A percentile compares a stretch with the other conserved stretches of the same genome.
Conservation (phyloP, 2,888 invertebrate species). For the Platerodrilus igneus region DNA sequence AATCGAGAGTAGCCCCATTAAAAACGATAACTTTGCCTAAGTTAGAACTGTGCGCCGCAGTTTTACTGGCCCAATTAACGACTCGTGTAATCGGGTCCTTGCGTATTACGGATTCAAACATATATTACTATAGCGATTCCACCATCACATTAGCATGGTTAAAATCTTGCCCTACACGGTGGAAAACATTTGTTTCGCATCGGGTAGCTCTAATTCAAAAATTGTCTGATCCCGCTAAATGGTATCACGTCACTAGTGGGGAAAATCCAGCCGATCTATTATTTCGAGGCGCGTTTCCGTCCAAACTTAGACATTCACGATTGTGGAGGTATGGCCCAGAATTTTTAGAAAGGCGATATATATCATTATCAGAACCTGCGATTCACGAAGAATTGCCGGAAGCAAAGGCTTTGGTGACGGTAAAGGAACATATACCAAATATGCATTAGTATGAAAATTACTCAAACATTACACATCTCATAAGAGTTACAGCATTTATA, state of each 20-base stretch:
- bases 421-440: too few species aligned
- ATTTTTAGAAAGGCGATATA: too few species aligned
- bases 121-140: slow-evolving; percentile 14
- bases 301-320: not conserved
- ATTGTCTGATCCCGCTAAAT: slow-evolving; percentile 8
- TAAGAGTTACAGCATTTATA: slow-evolving; percentile 2
- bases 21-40: slow-evolving; percentile 1
- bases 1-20: slow-evolving; percentile 2
- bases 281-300: slow-evolving; percentile 5
- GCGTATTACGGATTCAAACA: slow-evolving; percentile 1
- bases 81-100: slow-evolving; percentile 4
- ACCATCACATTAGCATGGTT: slow-evolving; percentile 15
- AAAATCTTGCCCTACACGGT: slow-evolving; percentile 1
- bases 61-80: slow-evolving; percentile 12
- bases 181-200: slow-evolving; percentile 17
- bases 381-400: too few species aligned
- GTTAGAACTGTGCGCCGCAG: slow-evolving; percentile 7
- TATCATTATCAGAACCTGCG: too few species aligned
- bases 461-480: slow-evolving; percentile 8
- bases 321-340: slow-evolving; percentile 12
- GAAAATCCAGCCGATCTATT: slow-evolving; percentile 15
- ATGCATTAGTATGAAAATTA: not conserved
- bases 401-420: too few species aligned
- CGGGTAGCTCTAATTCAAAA: slow-evolving; percentile 15
- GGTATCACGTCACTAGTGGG: slow-evolving; percentile 13